Evolutionary conservation across 1,140 invertebrate species (phyloP).

Genomic region (Zaprionus capensis): DNA sequence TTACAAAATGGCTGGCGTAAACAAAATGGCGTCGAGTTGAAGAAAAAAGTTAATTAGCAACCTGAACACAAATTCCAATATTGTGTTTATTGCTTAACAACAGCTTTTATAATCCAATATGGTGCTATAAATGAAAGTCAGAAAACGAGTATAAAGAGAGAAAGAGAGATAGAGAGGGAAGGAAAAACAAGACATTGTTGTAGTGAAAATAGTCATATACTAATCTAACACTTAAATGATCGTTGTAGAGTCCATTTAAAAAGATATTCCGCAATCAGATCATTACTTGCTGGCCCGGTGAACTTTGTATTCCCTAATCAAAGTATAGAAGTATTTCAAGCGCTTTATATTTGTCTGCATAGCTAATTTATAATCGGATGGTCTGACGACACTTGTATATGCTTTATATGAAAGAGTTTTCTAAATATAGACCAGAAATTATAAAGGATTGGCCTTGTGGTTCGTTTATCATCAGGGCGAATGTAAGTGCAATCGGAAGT

Average conservation of each 20-base stretch:
- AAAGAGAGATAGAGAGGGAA: background rate
- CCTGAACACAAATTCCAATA: conserved; percentile 1
- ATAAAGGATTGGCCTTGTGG: too few species aligned
- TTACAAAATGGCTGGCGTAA: conserved; percentile 29
- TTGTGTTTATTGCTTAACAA: background rate
- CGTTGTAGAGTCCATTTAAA: background rate
- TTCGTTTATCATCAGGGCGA: too few species aligned
- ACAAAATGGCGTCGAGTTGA: conserved; percentile 26
- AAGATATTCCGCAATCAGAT: background rate
- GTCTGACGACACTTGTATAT: too few species aligned
- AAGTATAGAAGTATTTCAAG: too few species aligned
- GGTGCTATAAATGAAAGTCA: conserved; percentile 8
- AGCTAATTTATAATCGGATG: too few species aligned
- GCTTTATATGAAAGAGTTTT: too few species aligned
- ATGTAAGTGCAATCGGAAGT: too few species aligned
- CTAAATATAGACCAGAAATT: too few species aligned
- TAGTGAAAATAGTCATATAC: background rate
- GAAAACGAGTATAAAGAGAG: background rate
- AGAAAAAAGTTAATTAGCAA: background rate
- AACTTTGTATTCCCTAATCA: background rate
- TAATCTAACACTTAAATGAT: background rate
- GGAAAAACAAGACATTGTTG: background rate
- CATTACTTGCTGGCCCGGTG: background rate
- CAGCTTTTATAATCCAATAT: conserved; percentile 3
- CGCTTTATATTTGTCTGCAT: too few species aligned